These are phyloP conservation scores for Psix sp. DNA, from an alignment of 1,140 invertebrate species.

Conservation along the genomic window DNA sequence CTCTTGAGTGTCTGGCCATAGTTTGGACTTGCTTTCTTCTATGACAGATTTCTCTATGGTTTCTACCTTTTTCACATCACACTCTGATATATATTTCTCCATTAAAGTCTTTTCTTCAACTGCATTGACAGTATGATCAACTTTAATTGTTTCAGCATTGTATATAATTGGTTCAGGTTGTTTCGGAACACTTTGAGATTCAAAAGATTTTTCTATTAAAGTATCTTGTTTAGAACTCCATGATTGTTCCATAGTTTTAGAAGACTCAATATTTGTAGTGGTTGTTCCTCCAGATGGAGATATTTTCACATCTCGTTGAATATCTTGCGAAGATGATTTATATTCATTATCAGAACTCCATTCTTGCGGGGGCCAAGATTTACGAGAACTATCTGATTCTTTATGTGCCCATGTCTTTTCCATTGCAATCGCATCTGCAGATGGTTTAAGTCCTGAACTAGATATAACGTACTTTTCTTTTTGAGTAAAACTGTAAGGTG, in stretches of 20 bases:
- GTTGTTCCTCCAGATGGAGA: slow-evolving; percentile 65
- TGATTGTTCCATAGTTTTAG: slow-evolving; percentile 67
- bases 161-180: slow-evolving; percentile 70
- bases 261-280: slow-evolving; percentile 70
- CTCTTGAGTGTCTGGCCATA: slow-evolving; percentile 74
- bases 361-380: slow-evolving; percentile 76
- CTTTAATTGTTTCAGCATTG: slow-evolving; percentile 75
- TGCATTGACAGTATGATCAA: slow-evolving; percentile 73
- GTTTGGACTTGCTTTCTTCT: slow-evolving; percentile 59
- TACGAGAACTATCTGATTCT: slow-evolving; percentile 73
- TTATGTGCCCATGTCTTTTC: slow-evolving; percentile 82
- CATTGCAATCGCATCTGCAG: slow-evolving; percentile 80
- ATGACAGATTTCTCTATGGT: slow-evolving; percentile 72
- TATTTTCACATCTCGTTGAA: slow-evolving; percentile 66
- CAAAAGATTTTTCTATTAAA: slow-evolving; percentile 59
- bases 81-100: slow-evolving; percentile 69
- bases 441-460: slow-evolving; percentile 76
- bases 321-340: slow-evolving; percentile 68
- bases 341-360: slow-evolving; percentile 64
- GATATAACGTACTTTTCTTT: too few relatives aligned
- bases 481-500: too few relatives aligned
- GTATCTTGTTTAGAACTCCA: slow-evolving; percentile 69
- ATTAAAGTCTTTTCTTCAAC: slow-evolving; percentile 68
- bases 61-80: slow-evolving; percentile 67
- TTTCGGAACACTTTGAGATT: slow-evolving; percentile 45